Evolutionary conservation across 2,888 invertebrate genomes (phyloP).

Genomic region (Orchesellides sinensis): DNA sequence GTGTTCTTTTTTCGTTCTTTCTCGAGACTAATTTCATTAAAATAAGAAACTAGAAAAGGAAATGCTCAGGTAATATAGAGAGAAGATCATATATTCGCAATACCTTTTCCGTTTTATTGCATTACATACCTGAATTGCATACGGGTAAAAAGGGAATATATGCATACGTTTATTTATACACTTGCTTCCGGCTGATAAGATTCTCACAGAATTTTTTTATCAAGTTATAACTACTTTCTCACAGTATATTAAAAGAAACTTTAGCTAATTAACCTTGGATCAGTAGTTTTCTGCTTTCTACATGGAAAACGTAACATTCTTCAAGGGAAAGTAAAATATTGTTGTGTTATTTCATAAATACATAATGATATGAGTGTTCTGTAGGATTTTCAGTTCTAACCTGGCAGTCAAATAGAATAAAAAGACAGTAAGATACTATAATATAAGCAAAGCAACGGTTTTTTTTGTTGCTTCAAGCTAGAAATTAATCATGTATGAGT

Average conservation of each 20-base stretch:
- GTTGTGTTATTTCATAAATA: no score
- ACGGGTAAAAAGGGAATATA: background rate
- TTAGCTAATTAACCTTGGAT: slow-evolving; percentile 34
- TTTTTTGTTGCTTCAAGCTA: slow-evolving; percentile 27
- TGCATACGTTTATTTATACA: background rate
- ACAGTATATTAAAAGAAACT: no score
- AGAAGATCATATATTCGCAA: background rate
- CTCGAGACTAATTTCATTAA: slow-evolving; percentile 44
- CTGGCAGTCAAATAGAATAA: slow-evolving; percentile 27
- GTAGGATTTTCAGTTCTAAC: no score
- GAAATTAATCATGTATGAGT: slow-evolving; percentile 47
- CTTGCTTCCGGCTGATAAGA: slow-evolving; percentile 13
- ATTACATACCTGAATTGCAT: background rate
- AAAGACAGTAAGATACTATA: no score
- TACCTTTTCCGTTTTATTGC: background rate
- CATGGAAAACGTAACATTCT: background rate
- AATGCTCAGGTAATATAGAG: slow-evolving; percentile 1
- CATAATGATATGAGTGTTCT: no score
- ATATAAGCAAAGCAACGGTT: background rate
- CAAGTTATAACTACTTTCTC: background rate
- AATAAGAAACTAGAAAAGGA: slow-evolving; percentile 32
- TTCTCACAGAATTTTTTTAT: background rate
- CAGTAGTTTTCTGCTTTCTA: background rate
- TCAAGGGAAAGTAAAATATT: background rate
- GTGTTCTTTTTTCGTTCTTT: slow-evolving; percentile 34